Percentiles rank a stretch among this genome's conserved stretches.
phyloP scores from a whole-genome alignment of 2,113 vertebrate species.

The Charina bottae region DNA sequence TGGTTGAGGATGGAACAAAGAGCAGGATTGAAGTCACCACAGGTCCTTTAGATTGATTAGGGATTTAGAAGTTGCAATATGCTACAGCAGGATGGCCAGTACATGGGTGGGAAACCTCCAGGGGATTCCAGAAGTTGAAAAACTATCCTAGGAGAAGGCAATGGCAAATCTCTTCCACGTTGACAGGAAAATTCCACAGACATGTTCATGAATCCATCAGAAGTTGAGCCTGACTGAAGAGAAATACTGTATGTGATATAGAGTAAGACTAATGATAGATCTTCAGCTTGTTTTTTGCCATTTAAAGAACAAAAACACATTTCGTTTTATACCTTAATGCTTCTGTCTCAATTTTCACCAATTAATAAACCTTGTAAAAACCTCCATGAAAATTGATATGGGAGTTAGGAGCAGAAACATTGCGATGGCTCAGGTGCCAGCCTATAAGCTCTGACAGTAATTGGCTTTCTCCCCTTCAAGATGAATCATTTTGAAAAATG shows the following conservation, averaged over 20 bases:
- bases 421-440: neutral
- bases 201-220: neutral
- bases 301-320: neutral
- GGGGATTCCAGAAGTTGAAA: neutral
- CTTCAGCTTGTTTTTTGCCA: neutral
- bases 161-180: neutral
- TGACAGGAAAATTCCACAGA: neutral
- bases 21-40: neutral
- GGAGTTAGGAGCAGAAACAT: too few species aligned
- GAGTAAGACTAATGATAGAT: neutral
- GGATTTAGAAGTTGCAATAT: neutral
- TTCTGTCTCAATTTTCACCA: neutral
- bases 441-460: neutral
- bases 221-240: neutral
- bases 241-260: neutral
- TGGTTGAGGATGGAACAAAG: neutral
- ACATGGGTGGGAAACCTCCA: neutral
- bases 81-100: neutral
- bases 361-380: neutral
- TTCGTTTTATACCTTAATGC: neutral
- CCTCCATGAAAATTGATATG: neutral
- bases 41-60: neutral
- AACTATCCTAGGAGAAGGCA: neutral
- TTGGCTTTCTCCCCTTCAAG: neutral
- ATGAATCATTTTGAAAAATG: neutral